A percentile compares a stretch with the other conserved stretches of the same genome.
These are phyloP conservation scores for Pleuronectes platessa DNA, from an alignment of 2,113 vertebrate species.

Conservation along the genomic window DNA sequence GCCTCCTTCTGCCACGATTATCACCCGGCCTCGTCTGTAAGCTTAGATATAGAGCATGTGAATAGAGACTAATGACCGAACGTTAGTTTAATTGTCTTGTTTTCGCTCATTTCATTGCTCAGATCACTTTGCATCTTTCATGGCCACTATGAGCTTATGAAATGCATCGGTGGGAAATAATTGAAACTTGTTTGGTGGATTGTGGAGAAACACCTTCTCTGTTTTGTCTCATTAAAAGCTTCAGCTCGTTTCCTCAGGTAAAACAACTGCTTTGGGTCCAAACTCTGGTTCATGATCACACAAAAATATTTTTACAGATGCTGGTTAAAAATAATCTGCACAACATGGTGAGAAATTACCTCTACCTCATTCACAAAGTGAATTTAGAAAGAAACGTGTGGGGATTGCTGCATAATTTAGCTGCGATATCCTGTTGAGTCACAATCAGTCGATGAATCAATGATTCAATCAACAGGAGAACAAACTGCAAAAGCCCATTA, in stretches of 20 bases:
- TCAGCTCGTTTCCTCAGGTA: neutral
- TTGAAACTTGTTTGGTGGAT: too few species aligned
- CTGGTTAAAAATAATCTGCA: neutral
- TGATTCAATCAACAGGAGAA: too few species aligned
- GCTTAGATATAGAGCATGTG: neutral
- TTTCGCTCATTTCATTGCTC: neutral
- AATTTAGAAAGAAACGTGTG: too few species aligned
- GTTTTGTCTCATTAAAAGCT: neutral
- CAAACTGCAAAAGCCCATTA: too few species aligned
- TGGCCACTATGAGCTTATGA: too few species aligned
- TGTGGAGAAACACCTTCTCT: too few species aligned
- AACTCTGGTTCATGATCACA: neutral
- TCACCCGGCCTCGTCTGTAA: neutral
- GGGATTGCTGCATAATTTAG: too few species aligned
- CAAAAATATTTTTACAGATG: neutral
- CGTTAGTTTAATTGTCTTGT: slow-evolving; percentile 5
- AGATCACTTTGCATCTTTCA: too few species aligned
- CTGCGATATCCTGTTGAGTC: too few species aligned
- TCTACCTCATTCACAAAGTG: neutral
- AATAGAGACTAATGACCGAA: slow-evolving; percentile 11
- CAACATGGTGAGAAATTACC: neutral
- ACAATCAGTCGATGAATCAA: too few species aligned
- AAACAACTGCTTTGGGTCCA: neutral
- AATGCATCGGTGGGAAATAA: neutral
- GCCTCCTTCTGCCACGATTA: slow-evolving; percentile 31